These are phyloP conservation scores for Gopherus evgoodei DNA, from an alignment of 2,113 vertebrate genomes.

Conservation along the genomic window DNA sequence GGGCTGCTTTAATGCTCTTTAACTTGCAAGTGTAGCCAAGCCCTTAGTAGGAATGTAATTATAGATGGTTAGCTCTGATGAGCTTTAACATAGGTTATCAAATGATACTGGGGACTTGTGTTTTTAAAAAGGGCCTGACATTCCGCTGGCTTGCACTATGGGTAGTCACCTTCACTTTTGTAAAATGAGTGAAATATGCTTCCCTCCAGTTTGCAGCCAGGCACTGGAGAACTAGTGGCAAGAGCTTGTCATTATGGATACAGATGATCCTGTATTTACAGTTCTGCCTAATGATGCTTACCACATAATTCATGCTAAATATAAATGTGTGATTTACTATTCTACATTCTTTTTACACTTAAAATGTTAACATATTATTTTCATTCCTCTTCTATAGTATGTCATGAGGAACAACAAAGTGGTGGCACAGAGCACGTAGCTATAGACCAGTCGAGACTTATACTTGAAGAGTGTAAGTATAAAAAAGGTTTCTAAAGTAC, in stretches of 20 bases:
- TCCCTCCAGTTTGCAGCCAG: background rate
- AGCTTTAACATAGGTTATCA: background rate
- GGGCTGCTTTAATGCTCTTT: too few species aligned
- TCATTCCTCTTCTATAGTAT: background rate
- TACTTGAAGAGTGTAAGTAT: constrained; percentile 57
- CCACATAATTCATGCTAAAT: background rate
- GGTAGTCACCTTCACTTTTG: background rate
- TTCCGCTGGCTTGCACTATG: background rate
- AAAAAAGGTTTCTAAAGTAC: background rate
- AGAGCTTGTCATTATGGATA: background rate
- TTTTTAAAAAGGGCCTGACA: background rate
- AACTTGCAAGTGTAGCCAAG: too few species aligned
- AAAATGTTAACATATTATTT: background rate
- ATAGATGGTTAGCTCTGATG: background rate
- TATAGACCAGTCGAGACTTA: background rate
- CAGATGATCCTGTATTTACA: background rate
- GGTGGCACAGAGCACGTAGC: background rate
- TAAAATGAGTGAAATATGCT: background rate
- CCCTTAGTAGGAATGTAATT: background rate
- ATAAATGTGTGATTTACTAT: background rate
- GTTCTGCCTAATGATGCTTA: background rate
- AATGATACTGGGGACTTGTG: background rate
- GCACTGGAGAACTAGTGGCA: background rate
- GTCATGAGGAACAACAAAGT: background rate
- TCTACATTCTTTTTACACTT: background rate